Conservation (phyloP, 1,140 invertebrate genomes). For the Drosophila melanica region DNA sequence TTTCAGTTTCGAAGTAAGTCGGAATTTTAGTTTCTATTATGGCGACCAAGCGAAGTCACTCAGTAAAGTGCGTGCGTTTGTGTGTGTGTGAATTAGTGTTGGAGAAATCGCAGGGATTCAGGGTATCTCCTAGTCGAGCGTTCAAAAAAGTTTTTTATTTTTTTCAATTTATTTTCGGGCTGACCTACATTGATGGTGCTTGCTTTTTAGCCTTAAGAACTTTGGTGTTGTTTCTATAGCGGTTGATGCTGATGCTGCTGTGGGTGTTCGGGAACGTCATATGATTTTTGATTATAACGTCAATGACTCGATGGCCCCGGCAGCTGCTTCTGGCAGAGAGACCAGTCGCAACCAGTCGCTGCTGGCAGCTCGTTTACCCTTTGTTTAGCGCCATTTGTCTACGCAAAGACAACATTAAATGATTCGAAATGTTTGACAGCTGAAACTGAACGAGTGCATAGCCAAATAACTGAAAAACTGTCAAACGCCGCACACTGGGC, state of each 20-base stretch:
- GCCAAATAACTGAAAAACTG: conserved; percentile 29
- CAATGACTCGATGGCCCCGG: conserved; percentile 54
- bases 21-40: too few relatives aligned
- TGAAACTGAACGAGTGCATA: conserved; percentile 39
- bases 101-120: too few relatives aligned
- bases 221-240: conserved; percentile 20
- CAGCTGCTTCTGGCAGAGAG: conserved; percentile 36
- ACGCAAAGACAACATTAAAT: conserved; percentile 43
- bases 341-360: not conserved
- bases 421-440: conserved; percentile 59
- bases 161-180: conserved; percentile 71
- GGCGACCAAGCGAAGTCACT: too few relatives aligned
- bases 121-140: conserved; percentile 28
- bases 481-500: conserved; percentile 43
- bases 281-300: conserved; percentile 74
- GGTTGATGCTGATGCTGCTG: not conserved
- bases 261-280: conserved; percentile 46
- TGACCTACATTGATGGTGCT: conserved; percentile 69
- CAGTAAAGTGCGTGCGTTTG: too few relatives aligned
- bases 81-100: too few relatives aligned
- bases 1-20: conserved; percentile 14
- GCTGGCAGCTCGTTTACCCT: conserved; percentile 28
- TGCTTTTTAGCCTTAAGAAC: conserved; percentile 39
- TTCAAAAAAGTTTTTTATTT: too few relatives aligned
- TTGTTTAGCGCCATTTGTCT: conserved; percentile 49